Evolutionary conservation across 2,113 vertebrate species (phyloP).

Genomic region (Raja brachyura): DNA sequence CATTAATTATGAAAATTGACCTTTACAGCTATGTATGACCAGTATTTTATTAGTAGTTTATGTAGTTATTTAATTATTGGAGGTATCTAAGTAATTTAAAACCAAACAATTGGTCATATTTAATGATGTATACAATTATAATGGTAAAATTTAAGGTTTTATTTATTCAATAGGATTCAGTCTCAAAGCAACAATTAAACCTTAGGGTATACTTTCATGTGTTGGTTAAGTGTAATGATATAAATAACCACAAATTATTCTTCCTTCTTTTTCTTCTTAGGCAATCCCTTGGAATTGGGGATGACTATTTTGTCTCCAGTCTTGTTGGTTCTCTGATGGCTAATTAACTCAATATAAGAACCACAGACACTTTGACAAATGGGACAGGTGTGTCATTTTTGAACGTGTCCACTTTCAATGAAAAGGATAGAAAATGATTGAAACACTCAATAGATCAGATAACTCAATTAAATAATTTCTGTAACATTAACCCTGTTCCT

Average conservation of each 20-base stretch:
- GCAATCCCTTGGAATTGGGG: too few relatives aligned
- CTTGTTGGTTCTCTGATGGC: too few relatives aligned
- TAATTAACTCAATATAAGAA: too few relatives aligned
- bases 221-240: not conserved
- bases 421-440: too few relatives aligned
- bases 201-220: not conserved
- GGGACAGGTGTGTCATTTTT: too few relatives aligned
- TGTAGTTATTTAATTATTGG: not conserved
- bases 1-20: not conserved
- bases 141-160: not conserved
- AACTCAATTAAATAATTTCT: too few relatives aligned
- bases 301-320: too few relatives aligned
- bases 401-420: too few relatives aligned
- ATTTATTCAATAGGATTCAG: not conserved
- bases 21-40: not conserved
- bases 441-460: too few relatives aligned
- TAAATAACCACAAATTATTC: not conserved
- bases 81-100: not conserved
- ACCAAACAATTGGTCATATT: not conserved
- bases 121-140: not conserved
- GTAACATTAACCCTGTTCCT: too few relatives aligned
- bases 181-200: not conserved
- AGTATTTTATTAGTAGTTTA: not conserved
- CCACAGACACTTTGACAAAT: too few relatives aligned
- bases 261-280: too few relatives aligned